phyloP scores from a whole-genome alignment of 2,888 invertebrate genomes.

The Diadromus collaris region DNA sequence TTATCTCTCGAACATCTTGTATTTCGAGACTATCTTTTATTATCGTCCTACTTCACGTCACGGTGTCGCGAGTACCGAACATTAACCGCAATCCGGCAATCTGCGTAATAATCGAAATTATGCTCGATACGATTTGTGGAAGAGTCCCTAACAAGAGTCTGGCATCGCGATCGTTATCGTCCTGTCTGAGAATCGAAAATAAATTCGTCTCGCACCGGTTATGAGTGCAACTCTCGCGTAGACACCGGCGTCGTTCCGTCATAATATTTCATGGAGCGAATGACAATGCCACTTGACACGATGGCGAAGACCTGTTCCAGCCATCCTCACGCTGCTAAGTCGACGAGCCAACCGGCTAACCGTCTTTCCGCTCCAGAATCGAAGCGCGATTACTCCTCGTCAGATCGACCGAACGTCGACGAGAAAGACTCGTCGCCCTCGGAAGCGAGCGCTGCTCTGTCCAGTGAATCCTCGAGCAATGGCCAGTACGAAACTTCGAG shows the following conservation, averaged over 20 bases:
- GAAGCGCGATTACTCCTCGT: conserved; percentile 19
- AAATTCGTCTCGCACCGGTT: neutral
- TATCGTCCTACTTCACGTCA: conserved; percentile 9
- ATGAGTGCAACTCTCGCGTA: conserved; percentile 15
- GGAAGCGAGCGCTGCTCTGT: conserved; percentile 44
- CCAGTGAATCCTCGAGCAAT: conserved; percentile 53
- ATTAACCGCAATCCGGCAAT: conserved; percentile 43
- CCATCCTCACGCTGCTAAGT: conserved; percentile 31
- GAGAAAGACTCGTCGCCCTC: conserved; percentile 29
- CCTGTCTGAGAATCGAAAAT: conserved; percentile 14
- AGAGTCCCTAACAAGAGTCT: conserved; percentile 11
- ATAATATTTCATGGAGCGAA: conserved; percentile 35
- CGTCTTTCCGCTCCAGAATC: conserved; percentile 27
- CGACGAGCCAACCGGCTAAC: conserved; percentile 17
- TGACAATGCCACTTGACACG: conserved; percentile 65
- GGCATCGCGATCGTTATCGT: conserved; percentile 10
- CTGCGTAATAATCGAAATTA: conserved; percentile 46
- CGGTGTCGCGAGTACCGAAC: conserved; percentile 27
- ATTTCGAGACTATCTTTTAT: conserved; percentile 48
- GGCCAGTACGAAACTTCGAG: conserved; percentile 71
- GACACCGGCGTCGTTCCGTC: conserved; percentile 1
- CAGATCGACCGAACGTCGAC: conserved; percentile 27
- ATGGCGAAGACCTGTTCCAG: conserved; percentile 49
- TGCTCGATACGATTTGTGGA: conserved; percentile 27
- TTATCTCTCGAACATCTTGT: conserved; percentile 19